Evolutionary conservation across 2,113 vertebrate species (phyloP).

Genomic region (Centropus unirufus): DNA sequence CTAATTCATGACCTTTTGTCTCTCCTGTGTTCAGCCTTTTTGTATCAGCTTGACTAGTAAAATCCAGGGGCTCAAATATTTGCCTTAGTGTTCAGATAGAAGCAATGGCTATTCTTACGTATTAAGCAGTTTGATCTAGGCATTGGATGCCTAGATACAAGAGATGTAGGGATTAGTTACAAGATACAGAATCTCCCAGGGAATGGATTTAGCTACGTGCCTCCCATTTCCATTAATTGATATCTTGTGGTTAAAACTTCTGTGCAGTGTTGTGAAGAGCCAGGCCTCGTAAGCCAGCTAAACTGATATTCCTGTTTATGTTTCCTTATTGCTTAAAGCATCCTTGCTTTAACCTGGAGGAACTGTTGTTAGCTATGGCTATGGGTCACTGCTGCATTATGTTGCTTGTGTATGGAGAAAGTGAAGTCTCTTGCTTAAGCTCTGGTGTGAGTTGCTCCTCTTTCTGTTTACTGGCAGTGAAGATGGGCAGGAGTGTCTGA

Average conservation of each 20-base stretch:
- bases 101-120: not conserved
- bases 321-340: not conserved
- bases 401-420: not conserved
- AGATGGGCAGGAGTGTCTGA: not conserved
- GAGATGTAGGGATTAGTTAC: not conserved
- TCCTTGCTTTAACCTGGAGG: not conserved
- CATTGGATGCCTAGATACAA: not conserved
- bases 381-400: rapidly evolving
- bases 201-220: not conserved
- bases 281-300: not conserved
- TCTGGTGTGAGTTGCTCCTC: not conserved
- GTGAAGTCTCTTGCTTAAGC: not conserved
- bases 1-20: not conserved
- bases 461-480: not conserved
- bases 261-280: not conserved
- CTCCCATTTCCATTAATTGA: not conserved
- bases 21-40: not conserved
- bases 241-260: not conserved
- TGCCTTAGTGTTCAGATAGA: not conserved
- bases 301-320: not conserved
- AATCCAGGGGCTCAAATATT: not conserved
- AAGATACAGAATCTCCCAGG: not conserved
- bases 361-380: not conserved
- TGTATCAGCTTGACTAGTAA: not conserved
- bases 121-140: not conserved